Base-by-base conservation (phyloP, 2,888 invertebrate genomes). In the Drosophila dives region DNA sequence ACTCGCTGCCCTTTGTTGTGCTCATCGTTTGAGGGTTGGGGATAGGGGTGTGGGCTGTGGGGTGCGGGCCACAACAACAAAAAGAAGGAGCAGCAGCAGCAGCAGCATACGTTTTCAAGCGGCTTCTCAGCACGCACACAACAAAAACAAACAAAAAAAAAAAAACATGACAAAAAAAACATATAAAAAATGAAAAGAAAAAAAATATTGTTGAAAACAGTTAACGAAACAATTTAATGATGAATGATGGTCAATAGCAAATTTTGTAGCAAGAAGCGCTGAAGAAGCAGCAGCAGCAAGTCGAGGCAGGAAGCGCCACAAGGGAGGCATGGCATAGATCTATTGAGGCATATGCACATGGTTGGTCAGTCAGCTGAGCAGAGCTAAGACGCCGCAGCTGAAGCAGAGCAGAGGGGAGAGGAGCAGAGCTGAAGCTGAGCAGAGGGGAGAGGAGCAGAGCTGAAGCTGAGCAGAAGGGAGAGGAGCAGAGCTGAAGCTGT, bases 221-320 rank as follows among this genome's bases (percentile, higher is more conserved):
- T 87, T 89, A 85, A 82, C 77, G 89, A 85, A 89, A 86, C 87
- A 86, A 88, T 82, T 84, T 89, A 88, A 90, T 88, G 90, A 88
- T 88, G 88, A 88, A 89, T 88, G 90, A 88, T 88, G 88, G 85
- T 81, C 81, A 81, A 84, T 86, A 58, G 72, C 56, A 69, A 82
- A 86, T 75, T 74, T 75, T 58, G 56, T 62, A 62, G 53, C 63
- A 64, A 53, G 64, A 40, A 38, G 29, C 56, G 58, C 42, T 72
- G 62, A 48, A 51, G 17, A 42, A 50, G 36, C 45, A 23, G 26
- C 32, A 7, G 32, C 32, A 32, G 34, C 12, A 32, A 56, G 33
- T 10, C 11, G n/a, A 8, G 58, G 3, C 32, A 11, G 6, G 54
- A 54, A 23, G 23, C 23, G 34, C 4, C 33, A 36, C n/a, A 10